phyloP scores from a whole-genome alignment of 2,888 invertebrate species.

The Calameuta idolon region DNA sequence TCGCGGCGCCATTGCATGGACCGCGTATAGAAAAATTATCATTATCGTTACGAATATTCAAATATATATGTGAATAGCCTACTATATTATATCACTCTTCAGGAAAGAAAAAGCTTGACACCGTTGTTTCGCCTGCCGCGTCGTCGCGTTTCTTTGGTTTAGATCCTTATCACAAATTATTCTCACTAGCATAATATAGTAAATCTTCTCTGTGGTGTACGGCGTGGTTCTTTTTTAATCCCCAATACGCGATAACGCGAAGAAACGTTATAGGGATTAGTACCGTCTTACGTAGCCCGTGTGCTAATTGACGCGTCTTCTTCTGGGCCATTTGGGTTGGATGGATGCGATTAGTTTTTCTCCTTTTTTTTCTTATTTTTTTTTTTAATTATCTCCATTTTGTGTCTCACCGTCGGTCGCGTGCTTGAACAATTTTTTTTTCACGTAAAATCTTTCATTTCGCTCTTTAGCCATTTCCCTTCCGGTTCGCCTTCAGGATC shows the following conservation, averaged over 20 bases:
- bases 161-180: slow-evolving; percentile 45
- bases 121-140: slow-evolving; percentile 37
- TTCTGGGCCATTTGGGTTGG: slow-evolving; percentile 24
- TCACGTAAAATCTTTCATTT: not conserved
- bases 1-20: slow-evolving; percentile 13
- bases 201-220: slow-evolving; percentile 4
- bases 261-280: not conserved
- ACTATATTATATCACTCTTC: slow-evolving; percentile 30
- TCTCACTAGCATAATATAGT: slow-evolving; percentile 34
- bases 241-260: not conserved
- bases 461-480: not conserved
- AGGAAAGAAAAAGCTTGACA: slow-evolving; percentile 18
- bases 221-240: not conserved
- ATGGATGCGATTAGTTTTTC: slow-evolving; percentile 15
- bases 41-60: slow-evolving; percentile 11
- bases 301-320: slow-evolving; percentile 32
- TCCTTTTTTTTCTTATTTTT: not conserved
- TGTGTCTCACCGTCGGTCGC: too few species aligned
- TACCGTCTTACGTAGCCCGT: slow-evolving; percentile 4
- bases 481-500: not conserved
- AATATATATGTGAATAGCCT: slow-evolving; percentile 9
- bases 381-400: not conserved
- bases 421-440: too few species aligned
- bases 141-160: slow-evolving; percentile 42
- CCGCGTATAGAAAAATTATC: slow-evolving; percentile 20